A percentile compares a stretch with the other conserved stretches of the same genome.
These are phyloP conservation scores for Busseola fusca DNA, from an alignment of 2,888 invertebrate species.

Conservation along the genomic window DNA sequence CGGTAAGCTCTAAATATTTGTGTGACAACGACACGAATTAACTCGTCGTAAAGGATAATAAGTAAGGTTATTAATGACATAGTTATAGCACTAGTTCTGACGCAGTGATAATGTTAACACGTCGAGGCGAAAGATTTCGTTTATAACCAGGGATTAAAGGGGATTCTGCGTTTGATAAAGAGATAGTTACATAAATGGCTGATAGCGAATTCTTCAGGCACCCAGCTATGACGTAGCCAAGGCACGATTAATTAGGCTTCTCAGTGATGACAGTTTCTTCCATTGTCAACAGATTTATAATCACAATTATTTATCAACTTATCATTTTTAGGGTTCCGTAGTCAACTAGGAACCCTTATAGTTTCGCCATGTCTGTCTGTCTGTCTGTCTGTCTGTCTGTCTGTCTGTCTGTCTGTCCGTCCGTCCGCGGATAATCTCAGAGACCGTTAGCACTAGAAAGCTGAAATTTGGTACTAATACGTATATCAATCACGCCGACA, in stretches of 20 bases:
- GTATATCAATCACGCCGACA: too few species aligned
- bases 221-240: constrained; percentile 41
- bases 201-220: constrained; percentile 66
- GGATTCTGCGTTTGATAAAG: constrained; percentile 84
- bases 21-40: constrained; percentile 84
- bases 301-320: too few species aligned
- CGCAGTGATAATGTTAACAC: constrained; percentile 79
- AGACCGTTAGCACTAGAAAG: too few species aligned
- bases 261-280: constrained; percentile 43
- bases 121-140: constrained; percentile 84
- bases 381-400: too few species aligned
- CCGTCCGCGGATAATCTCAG: too few species aligned
- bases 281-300: too few species aligned
- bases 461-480: too few species aligned
- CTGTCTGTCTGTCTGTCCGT: too few species aligned
- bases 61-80: constrained; percentile 85
- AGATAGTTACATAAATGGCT: constrained; percentile 80
- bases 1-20: constrained; percentile 84
- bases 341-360: too few species aligned
- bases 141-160: constrained; percentile 84
- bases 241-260: constrained; percentile 58
- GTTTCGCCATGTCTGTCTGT: too few species aligned
- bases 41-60: constrained; percentile 87
- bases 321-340: too few species aligned
- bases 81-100: constrained; percentile 74